phyloP scores from a whole-genome alignment of 2,888 invertebrate genomes.

The Sarcophaga carnaria region DNA sequence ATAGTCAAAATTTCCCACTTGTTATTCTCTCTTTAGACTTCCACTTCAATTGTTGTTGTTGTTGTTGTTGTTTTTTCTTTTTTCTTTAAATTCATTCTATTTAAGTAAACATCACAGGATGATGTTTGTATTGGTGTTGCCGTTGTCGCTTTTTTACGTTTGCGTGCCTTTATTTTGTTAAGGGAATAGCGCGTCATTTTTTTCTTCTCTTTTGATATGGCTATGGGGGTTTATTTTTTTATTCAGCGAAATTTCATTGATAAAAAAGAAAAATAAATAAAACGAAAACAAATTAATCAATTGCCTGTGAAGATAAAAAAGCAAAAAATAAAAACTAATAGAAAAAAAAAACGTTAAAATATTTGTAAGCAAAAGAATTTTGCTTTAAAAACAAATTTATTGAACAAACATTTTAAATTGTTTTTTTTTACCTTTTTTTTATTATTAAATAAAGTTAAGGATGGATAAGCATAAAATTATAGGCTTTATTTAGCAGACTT shows the following conservation, averaged over 20 bases:
- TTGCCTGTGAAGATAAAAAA: slow-evolving; percentile 61
- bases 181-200: neutral
- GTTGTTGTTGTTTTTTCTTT: slow-evolving; percentile 45
- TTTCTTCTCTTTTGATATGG: neutral
- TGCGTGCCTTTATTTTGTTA: neutral
- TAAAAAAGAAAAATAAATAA: slow-evolving; percentile 33
- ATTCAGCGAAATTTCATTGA: slow-evolving; percentile 49
- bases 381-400: no score
- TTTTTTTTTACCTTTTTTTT: no score
- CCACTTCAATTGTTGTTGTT: neutral
- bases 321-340: slow-evolving; percentile 21
- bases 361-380: no score
- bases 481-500: no score
- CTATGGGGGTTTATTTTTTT: neutral
- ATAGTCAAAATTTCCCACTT: neutral
- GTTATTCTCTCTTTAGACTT: slow-evolving; percentile 24
- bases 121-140: neutral
- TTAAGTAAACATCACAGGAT: slow-evolving; percentile 50
- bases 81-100: slow-evolving; percentile 52
- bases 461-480: no score
- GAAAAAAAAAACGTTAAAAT: neutral
- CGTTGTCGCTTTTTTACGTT: slow-evolving; percentile 9
- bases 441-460: no score
- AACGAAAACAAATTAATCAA: slow-evolving; percentile 57
- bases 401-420: no score